Evolutionary conservation across 1,140 invertebrate species (phyloP).

Genomic region (Sycophaga agraensis): DNA sequence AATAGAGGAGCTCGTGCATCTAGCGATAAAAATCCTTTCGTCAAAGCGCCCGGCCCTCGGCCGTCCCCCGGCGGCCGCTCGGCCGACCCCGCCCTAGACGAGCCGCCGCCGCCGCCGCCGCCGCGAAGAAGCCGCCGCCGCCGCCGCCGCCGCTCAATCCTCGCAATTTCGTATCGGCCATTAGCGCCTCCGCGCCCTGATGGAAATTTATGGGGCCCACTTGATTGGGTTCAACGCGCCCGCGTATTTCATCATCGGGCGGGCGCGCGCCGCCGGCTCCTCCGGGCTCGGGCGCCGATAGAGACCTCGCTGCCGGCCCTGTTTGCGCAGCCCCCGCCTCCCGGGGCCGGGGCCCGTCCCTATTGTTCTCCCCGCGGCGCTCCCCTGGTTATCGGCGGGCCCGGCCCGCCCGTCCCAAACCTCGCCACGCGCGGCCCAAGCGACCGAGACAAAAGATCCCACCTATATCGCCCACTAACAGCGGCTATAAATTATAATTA

Average conservation of each 20-base stretch:
- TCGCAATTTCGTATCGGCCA: conserved; percentile 40
- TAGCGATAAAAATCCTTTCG: conserved; percentile 24
- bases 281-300: too few species aligned
- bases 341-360: too few species aligned
- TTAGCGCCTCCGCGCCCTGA: conserved; percentile 43
- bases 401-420: too few species aligned
- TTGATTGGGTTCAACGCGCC: conserved; percentile 56
- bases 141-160: conserved; percentile 24
- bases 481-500: too few species aligned
- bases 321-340: too few species aligned
- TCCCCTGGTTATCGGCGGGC: too few species aligned
- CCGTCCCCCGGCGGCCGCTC: not conserved
- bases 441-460: too few species aligned
- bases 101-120: not conserved
- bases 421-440: too few species aligned
- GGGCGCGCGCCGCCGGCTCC: not conserved
- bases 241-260: conserved; percentile 45
- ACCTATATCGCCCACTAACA: too few species aligned
- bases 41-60: too few species aligned
- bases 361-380: too few species aligned
- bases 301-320: not conserved
- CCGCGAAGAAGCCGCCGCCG: too few species aligned
- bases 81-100: not conserved
- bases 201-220: conserved; percentile 55
- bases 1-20: conserved; percentile 19